Base-by-base conservation (phyloP, 2,888 invertebrate genomes). In the Heliconius aoede region DNA sequence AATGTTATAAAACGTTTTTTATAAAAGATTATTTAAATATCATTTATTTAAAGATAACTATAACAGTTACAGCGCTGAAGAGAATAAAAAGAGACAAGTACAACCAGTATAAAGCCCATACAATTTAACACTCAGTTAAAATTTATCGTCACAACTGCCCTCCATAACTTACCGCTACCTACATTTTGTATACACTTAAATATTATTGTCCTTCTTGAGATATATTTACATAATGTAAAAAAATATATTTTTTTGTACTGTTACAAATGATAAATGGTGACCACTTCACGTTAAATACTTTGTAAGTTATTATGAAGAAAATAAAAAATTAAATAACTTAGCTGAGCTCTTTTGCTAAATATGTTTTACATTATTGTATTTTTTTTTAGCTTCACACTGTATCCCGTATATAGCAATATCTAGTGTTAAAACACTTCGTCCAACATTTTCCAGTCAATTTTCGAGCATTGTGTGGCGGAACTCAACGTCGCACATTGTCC, bases 91-190 rank as follows among this genome's bases (percentile, higher is more conserved):
- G 36, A 18, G 24, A 36, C 36, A 24, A 40, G 15, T 11, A 24
- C 15, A 65, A 15, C 9, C 65, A 40, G 40, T 40, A 82, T 89
- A 90, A 90, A 88, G 81, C 78, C 83, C 82, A 85, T 87, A 87
- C 87, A 88, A 88, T 87, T 87, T 88, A 82, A 86, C 84, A 85
- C 85, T 82, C 83, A 82, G 82, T 81, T 84, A 79, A 85, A 81
- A 74, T 85, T 83, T 79, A 83, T 84, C 81, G 83, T 83, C 83
- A 84, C 80, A 84, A 85, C 85, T 82, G 82, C 81, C 75, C 78
- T 79, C 84, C 85, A 85, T 85, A 84, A 83, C 36, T 78, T 64
- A 73, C 15, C 21, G 72, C 74, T 75, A 55, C 81, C 85, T 84
- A 81, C 82, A 87, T 87, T 85, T 83, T 87, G 85, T 83, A 85